Conservation (phyloP, 1,140 invertebrate genomes). For the Nymphalis io region DNA sequence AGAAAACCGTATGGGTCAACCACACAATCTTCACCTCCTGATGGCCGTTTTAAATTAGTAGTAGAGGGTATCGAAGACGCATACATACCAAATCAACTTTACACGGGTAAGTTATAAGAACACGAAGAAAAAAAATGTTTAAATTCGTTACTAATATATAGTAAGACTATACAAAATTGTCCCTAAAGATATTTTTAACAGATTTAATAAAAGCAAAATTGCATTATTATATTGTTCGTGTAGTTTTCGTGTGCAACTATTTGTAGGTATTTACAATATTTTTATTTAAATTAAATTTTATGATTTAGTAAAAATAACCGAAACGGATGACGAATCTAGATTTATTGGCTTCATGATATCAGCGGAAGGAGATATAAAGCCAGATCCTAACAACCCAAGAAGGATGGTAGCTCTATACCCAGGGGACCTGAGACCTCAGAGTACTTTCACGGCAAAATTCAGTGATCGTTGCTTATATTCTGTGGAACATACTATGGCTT, state of each 20-base stretch:
- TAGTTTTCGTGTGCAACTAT: no score
- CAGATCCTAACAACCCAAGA: constrained; percentile 63
- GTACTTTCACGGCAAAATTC: constrained; percentile 50
- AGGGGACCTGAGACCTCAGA: constrained; percentile 57
- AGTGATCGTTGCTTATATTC: constrained; percentile 66
- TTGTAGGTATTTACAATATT: no score
- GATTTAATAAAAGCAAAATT: no score
- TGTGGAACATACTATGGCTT: constrained; percentile 59
- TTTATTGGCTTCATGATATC: constrained; percentile 71
- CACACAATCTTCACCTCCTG: constrained; percentile 53
- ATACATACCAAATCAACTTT: constrained; percentile 66
- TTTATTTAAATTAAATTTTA: no score
- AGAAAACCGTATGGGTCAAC: constrained; percentile 63
- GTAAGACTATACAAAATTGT: no score
- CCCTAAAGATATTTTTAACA: no score
- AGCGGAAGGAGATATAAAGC: constrained; percentile 62
- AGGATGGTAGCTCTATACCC: constrained; percentile 51
- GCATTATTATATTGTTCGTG: no score
- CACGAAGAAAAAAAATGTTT: neutral
- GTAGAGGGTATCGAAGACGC: constrained; percentile 52
- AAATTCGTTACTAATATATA: no score
- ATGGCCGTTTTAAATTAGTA: constrained; percentile 59
- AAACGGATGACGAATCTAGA: constrained; percentile 55
- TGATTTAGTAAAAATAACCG: constrained; percentile 54
- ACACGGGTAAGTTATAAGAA: constrained; percentile 50